Percentiles rank a stretch among this genome's conserved stretches.
phyloP scores from a whole-genome alignment of 2,888 invertebrate genomes.

The Bembecia ichneumoniformis region DNA sequence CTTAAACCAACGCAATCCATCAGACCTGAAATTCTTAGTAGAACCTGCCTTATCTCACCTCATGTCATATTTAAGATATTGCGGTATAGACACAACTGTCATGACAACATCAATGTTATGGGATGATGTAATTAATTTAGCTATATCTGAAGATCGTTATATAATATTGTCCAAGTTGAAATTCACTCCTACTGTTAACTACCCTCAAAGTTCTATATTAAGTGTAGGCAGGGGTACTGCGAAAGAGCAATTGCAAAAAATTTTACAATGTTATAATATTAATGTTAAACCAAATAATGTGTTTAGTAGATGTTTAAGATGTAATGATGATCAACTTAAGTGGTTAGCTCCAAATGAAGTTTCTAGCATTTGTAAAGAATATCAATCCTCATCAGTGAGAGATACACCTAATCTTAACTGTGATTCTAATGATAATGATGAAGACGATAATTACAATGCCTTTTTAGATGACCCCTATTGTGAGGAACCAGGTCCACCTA shows the following conservation, averaged over 20 bases:
- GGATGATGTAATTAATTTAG: slow-evolving; percentile 53
- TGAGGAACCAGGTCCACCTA: slow-evolving; percentile 41
- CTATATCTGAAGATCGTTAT: slow-evolving; percentile 45
- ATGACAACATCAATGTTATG: slow-evolving; percentile 68
- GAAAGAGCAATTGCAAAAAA: slow-evolving; percentile 77
- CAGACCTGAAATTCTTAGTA: slow-evolving; percentile 43
- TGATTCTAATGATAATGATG: slow-evolving; percentile 36
- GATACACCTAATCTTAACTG: slow-evolving; percentile 12
- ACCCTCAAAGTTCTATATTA: slow-evolving; percentile 64
- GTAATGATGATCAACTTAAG: slow-evolving; percentile 47
- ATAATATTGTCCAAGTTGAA: slow-evolving; percentile 48
- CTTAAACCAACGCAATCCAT: slow-evolving; percentile 23
- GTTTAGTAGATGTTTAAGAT: slow-evolving; percentile 80
- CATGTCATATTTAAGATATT: slow-evolving; percentile 49
- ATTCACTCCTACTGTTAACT: slow-evolving; percentile 70
- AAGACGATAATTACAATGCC: slow-evolving; percentile 35
- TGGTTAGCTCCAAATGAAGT: slow-evolving; percentile 36
- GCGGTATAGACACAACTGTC: slow-evolving; percentile 75
- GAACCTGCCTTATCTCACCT: slow-evolving; percentile 40
- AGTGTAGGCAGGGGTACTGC: slow-evolving; percentile 67
- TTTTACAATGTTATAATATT: slow-evolving; percentile 77
- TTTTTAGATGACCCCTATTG: slow-evolving; percentile 56
- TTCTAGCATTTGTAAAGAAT: slow-evolving; percentile 32
- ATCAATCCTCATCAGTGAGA: slow-evolving; percentile 15
- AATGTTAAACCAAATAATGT: slow-evolving; percentile 75